These are phyloP conservation scores for Anisognathus igniventris DNA, from an alignment of 2,797 vertebrate species.

Conservation along the genomic window DNA sequence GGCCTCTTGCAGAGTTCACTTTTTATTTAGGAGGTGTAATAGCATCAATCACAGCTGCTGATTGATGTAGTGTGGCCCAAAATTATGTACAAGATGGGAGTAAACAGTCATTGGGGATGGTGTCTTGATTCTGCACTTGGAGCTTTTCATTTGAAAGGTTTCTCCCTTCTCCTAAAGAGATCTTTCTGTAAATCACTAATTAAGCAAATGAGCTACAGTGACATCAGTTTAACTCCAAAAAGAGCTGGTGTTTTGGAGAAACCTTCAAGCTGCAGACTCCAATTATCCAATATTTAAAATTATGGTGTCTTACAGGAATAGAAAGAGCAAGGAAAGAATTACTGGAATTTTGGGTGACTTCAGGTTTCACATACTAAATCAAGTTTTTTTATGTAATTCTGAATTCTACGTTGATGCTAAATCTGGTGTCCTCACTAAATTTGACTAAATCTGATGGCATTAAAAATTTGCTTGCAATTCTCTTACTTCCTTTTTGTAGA, in stretches of 20 bases:
- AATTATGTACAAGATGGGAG: not conserved
- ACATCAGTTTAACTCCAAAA: not conserved
- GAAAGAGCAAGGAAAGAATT: not conserved
- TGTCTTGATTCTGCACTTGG: not conserved
- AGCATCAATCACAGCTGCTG: not conserved
- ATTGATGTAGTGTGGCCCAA: not conserved
- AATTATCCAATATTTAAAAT: conserved; percentile 26
- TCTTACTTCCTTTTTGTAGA: not conserved
- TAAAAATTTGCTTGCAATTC: not conserved
- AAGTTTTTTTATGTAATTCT: not conserved
- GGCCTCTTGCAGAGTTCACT: not conserved
- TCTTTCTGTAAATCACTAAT: conserved; percentile 3
- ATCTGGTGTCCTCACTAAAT: not conserved
- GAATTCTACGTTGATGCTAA: not conserved
- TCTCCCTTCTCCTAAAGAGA: not conserved
- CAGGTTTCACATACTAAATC: not conserved
- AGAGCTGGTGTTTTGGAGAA: not conserved
- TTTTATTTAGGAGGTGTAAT: not conserved
- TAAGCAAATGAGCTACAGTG: conserved; percentile 22
- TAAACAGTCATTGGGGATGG: not conserved
- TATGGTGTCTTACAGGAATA: not conserved
- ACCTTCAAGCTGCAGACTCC: not conserved
- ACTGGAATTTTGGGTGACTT: not conserved
- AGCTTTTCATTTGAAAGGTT: not conserved
- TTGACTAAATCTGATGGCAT: not conserved